Evolutionary conservation across 1,140 invertebrate genomes (phyloP).

Genomic region (Pseudachorutes palmiensis): DNA sequence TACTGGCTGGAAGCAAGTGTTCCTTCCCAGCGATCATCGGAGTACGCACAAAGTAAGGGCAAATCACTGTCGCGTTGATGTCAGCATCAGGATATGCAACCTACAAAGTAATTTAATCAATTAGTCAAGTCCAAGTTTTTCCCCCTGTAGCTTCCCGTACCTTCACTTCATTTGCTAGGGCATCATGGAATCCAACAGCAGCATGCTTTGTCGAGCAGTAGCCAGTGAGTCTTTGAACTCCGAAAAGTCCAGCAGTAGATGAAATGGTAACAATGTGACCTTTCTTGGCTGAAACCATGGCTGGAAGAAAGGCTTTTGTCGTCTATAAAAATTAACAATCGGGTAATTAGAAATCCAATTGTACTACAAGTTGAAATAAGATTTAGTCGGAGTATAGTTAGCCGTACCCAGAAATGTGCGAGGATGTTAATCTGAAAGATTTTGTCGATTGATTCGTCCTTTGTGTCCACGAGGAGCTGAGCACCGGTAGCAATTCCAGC

Average conservation of each 20-base stretch:
- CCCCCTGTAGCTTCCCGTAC: slow-evolving; percentile 40
- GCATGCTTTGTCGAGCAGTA: slow-evolving; percentile 94
- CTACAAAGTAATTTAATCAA: slow-evolving; percentile 40
- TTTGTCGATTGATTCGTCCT: slow-evolving; percentile 58
- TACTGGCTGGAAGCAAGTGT: neutral
- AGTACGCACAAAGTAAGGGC: slow-evolving; percentile 89
- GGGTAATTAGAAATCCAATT: neutral
- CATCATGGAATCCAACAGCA: slow-evolving; percentile 84
- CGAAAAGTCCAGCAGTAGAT: slow-evolving; percentile 77
- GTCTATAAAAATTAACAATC: slow-evolving; percentile 44
- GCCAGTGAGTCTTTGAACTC: slow-evolving; percentile 72
- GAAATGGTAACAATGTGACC: slow-evolving; percentile 91
- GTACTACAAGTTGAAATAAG: neutral
- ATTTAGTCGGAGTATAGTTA: neutral
- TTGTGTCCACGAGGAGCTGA: slow-evolving; percentile 64
- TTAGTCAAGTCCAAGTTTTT: neutral
- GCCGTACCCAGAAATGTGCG: slow-evolving; percentile 58
- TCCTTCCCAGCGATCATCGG: slow-evolving; percentile 77
- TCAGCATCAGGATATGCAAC: slow-evolving; percentile 56
- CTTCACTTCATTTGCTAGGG: slow-evolving; percentile 64
- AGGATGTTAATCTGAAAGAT: slow-evolving; percentile 58
- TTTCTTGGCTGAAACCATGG: slow-evolving; percentile 78
- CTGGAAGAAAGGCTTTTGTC: slow-evolving; percentile 62
- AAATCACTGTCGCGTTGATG: slow-evolving; percentile 81
- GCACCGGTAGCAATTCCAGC: slow-evolving; percentile 86